phyloP scores from a whole-genome alignment of 2,113 vertebrate genomes.

The Apodemus speciosus region DNA sequence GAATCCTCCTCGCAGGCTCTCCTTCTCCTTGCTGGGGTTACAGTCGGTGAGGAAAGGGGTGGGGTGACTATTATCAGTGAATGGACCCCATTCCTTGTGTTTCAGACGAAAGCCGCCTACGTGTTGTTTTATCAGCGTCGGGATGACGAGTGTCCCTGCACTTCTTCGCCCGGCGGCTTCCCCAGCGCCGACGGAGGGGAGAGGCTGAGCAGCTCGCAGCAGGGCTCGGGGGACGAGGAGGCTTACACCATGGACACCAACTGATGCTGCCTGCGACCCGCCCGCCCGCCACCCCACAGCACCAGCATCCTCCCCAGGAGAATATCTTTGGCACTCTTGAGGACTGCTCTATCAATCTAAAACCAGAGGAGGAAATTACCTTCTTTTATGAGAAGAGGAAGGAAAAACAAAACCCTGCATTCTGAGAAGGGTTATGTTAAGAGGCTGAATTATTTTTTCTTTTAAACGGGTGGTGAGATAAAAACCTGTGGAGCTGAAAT shows the following conservation, averaged over 20 bases:
- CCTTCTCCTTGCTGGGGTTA: background rate
- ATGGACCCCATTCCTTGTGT: slow-evolving; percentile 27
- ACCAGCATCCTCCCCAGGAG: slow-evolving; percentile 54
- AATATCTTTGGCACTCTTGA: slow-evolving; percentile 65
- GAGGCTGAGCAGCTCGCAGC: slow-evolving; percentile 39
- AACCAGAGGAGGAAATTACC: slow-evolving; percentile 52
- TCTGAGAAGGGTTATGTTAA: slow-evolving; percentile 65
- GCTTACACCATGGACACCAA: slow-evolving; percentile 95
- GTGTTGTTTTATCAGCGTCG: slow-evolving; percentile 97
- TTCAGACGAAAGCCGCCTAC: slow-evolving; percentile 95
- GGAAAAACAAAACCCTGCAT: slow-evolving; percentile 48
- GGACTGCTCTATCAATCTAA: slow-evolving; percentile 70
- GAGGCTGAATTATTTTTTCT: slow-evolving; percentile 73
- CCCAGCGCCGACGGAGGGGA: slow-evolving; percentile 80
- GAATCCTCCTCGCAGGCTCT: no score
- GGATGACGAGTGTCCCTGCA: slow-evolving; percentile 85
- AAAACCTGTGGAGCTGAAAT: slow-evolving; percentile 10
- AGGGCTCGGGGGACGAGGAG: slow-evolving; percentile 84
- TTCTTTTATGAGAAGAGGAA: slow-evolving; percentile 59
- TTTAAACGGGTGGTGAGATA: slow-evolving; percentile 61
- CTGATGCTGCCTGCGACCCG: slow-evolving; percentile 81
- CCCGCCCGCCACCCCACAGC: background rate
- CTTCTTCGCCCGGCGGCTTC: slow-evolving; percentile 82
- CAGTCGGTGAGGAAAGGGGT: background rate
- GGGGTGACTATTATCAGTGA: background rate